Base-by-base conservation (phyloP, 2,888 invertebrate genomes). In the Morpho helenor region DNA sequence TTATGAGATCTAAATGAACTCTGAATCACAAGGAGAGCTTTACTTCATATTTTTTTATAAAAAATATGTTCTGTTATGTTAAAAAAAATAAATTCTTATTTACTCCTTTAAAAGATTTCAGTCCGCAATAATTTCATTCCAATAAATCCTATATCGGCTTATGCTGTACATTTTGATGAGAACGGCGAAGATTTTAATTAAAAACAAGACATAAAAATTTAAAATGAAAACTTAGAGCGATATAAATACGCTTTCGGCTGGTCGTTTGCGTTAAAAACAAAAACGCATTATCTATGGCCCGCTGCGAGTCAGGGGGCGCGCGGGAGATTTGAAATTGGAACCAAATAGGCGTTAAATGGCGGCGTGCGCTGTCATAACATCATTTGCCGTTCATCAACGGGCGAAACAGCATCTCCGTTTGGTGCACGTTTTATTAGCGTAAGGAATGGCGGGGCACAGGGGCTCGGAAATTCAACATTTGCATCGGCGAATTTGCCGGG, bases 311-410 rank as follows among this genome's bases (percentile, higher is more conserved):
- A 77, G 80, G 79, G 83, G 88, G 87, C 83, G 85, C 85, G 88
- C 90, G 85, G 76, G 77, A 87, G 84, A 90, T 91, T 92, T 91
- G 91, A 89, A 86, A 88, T 90, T 91, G 91, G 90, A 91, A 86
- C 87, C 92, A 93, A 92, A 93, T 93, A 92, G 92, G 93, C 93
- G 92, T 92, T 92, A 93, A 93, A 93, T 92, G 91, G 92, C 91
- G 91, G 88, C 91, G 87, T 83, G 84, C 86, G 85, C 83, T 87
- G 86, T 87, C 85, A 88, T 89, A 90, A 90, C 89, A 78, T 86
- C 86, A 87, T 90, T 90, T 89, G 84, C 80, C 87, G 87, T 86
- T 90, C 90, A 90, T 90, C 90, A 90, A 84, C 80, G 80, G 78
- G 79, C 87, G 84, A 84, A 86, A 88, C 87, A 87, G 87, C 89